phyloP scores from a whole-genome alignment of 1,140 invertebrate species.

The Forficula auricularia region DNA sequence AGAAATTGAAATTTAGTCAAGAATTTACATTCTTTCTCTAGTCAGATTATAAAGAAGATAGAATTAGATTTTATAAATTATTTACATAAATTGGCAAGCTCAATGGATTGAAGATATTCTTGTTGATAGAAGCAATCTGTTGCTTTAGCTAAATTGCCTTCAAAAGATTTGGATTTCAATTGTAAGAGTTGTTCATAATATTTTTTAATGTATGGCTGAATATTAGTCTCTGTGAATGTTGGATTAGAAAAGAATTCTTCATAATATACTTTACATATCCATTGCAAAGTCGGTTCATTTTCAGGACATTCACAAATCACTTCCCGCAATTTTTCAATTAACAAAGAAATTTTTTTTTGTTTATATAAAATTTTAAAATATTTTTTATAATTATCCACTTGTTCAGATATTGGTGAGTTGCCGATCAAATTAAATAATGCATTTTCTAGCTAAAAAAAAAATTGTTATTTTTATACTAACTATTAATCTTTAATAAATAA shows the following conservation, averaged over 20 bases:
- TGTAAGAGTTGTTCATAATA: slow-evolving; percentile 29
- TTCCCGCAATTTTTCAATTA: slow-evolving; percentile 29
- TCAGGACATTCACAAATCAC: slow-evolving; percentile 31
- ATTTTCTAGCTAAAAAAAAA: not conserved
- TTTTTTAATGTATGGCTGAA: slow-evolving; percentile 23
- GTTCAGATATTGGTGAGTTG: not conserved
- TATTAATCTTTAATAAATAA: no score
- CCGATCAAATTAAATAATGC: not conserved
- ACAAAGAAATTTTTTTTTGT: slow-evolving; percentile 23
- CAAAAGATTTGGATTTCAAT: slow-evolving; percentile 34
- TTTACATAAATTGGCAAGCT: no score
- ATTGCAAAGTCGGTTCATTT: slow-evolving; percentile 33
- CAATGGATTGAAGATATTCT: no score
- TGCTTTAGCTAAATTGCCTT: slow-evolving; percentile 38
- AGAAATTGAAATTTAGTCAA: no score
- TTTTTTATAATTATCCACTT: slow-evolving; percentile 28
- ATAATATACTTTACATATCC: slow-evolving; percentile 40
- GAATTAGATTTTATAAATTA: no score
- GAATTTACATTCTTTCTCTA: no score
- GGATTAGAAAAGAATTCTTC: slow-evolving; percentile 20
- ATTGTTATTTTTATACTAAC: no score
- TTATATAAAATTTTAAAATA: slow-evolving; percentile 37
- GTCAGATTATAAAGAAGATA: no score
- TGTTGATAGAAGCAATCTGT: no score
- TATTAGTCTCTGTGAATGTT: no score